These are phyloP conservation scores for Ianthella basta DNA, from an alignment of 37 sponge, comb jelly and placozoan genomes.

Conservation along the genomic window DNA sequence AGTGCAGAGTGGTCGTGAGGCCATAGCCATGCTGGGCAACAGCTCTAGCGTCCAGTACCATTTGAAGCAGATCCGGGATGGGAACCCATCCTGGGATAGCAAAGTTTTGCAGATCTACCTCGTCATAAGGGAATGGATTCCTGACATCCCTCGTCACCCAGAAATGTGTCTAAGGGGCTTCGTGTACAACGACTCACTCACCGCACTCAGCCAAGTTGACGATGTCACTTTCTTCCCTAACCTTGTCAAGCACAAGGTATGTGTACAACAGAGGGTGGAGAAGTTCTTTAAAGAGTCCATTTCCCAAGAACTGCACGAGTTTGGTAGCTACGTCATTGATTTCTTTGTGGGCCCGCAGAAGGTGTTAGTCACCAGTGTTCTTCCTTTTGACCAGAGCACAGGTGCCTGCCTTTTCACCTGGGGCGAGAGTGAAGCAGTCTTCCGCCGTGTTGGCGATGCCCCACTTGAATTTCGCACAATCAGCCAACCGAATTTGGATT, in stretches of 20 bases:
- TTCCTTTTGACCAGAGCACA: slow-evolving; percentile 50
- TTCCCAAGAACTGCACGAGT: slow-evolving; percentile 38
- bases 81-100: slow-evolving; percentile 39
- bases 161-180: slow-evolving; percentile 77
- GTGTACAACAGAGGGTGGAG: slow-evolving; percentile 43
- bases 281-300: slow-evolving; percentile 56
- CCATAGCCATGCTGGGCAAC: slow-evolving; percentile 39
- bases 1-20: slow-evolving; percentile 53
- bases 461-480: slow-evolving; percentile 59
- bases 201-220: slow-evolving; percentile 64
- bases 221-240: slow-evolving; percentile 59
- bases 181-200: slow-evolving; percentile 70
- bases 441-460: not conserved
- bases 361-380: slow-evolving; percentile 42
- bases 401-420: slow-evolving; percentile 83
- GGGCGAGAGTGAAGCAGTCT: slow-evolving; percentile 31
- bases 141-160: slow-evolving; percentile 43
- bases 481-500: slow-evolving; percentile 17
- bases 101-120: slow-evolving; percentile 39
- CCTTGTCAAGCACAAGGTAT: slow-evolving; percentile 53
- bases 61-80: slow-evolving; percentile 12
- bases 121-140: slow-evolving; percentile 42
- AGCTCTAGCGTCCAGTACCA: slow-evolving; percentile 37
- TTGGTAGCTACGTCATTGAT: slow-evolving; percentile 67
- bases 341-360: slow-evolving; percentile 67